Conservation (phyloP, 2,888 invertebrate species). For the Candidula unifasciata region DNA sequence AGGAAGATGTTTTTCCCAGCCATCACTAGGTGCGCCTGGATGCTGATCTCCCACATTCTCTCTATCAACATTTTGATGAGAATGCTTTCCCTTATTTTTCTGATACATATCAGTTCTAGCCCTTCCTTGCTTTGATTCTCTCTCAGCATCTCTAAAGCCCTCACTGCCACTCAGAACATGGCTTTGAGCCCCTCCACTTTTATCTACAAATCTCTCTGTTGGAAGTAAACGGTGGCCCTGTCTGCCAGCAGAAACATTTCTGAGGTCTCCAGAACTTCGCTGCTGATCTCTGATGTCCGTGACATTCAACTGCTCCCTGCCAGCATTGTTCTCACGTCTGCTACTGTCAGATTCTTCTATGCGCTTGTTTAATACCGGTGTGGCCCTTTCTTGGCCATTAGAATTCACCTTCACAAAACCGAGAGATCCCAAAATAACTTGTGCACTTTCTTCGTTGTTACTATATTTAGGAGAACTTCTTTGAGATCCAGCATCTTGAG, state of each 20-base stretch:
- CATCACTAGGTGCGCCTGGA: neutral
- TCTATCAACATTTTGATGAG: neutral
- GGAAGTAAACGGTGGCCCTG: neutral
- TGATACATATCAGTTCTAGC: neutral
- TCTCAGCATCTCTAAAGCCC: constrained; percentile 6
- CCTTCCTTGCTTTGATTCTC: constrained; percentile 12
- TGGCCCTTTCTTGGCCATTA: neutral
- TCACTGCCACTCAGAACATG: neutral
- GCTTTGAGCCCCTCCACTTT: neutral
- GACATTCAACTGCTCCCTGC: neutral
- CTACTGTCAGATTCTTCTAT: neutral
- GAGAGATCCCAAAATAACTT: constrained; percentile 26
- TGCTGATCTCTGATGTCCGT: neutral
- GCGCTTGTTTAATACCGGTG: neutral
- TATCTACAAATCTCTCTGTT: neutral
- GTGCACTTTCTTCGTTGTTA: neutral
- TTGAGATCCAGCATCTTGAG: neutral
- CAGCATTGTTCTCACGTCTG: neutral
- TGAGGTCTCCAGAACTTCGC: neutral
- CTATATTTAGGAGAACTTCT: neutral
- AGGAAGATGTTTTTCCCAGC: neutral
- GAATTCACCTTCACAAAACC: neutral
- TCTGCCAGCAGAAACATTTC: neutral
- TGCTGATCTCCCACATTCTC: neutral
- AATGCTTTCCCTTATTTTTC: neutral